Base-by-base conservation (phyloP, 2,113 vertebrate genomes). In the Vulpes lagopus region DNA sequence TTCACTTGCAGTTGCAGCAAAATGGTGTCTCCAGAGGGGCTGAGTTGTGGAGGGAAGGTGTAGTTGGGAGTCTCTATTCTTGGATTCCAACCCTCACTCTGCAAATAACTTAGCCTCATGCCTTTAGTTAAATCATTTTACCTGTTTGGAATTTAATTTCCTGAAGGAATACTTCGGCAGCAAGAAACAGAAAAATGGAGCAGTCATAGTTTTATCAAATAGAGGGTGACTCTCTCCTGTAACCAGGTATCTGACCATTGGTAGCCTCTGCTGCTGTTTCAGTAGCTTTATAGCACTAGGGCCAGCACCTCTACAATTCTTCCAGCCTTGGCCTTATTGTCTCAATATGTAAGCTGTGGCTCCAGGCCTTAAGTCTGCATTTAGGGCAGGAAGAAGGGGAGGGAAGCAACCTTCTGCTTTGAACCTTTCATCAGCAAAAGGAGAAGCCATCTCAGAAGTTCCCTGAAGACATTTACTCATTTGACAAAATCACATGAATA, bases 91-190 rank as follows among this genome's bases (percentile, higher is more conserved):
- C 8, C 32, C 38, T 73, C 53, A 2, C 19, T 97, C 83, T 92
- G 55, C 43, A 92, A 65, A 57, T 69, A 87, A 82, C 32, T 95
- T 78, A 94, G 57, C 76, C 76, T 62, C 19, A n/a, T 85, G 74
- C 76, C 35, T 91, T 95, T 53, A 43, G 80, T 88, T 91, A 91
- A 96, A 91, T 95, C 53, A 64, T 92, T 94, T 91, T 73, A 87
- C 89, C 59, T 65, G 25, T 60, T 97, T 97, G 71, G 43, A 91
- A 93, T 95, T 89, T 53, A 67, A 0, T 92, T 96, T 97, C 38
- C 43, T 93, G 27, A 38, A 86, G 89, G 81, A 85, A 95, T 85
- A 67, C 27, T 73, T 90, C 60, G 59, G 35, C 35, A 85, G 2
- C 51, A 82, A 94, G 89, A 90, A 93, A 85, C 59, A 97, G 43